Base-by-base conservation (phyloP, 2,113 vertebrate species). In the Ornithorhynchus anatinus region DNA sequence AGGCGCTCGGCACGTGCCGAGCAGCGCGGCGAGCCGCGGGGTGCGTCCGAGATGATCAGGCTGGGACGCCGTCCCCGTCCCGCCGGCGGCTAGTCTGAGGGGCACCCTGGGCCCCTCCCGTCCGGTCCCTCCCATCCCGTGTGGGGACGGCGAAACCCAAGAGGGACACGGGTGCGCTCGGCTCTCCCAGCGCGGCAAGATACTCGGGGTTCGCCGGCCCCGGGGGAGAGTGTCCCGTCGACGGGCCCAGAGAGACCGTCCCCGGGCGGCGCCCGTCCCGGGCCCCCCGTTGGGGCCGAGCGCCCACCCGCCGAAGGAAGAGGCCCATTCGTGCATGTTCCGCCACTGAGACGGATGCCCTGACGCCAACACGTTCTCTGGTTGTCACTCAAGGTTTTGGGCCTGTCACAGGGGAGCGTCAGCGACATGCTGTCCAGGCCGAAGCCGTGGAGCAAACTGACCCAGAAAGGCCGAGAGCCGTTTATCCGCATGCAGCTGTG, bases 401-500 rank as follows among this genome's bases (percentile, higher is more conserved):
- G 96, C 69, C 92, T 97, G 56, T 97, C 96, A 77, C 96, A 97
- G 91, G 96, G 96, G 85, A 97, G 96, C 17, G 96, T 96, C 93
- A 96, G 94, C 31, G 97, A 98, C 91, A 94, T 96, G 92, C 92
- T 97, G 74, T 96, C 96, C 79, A 94, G 96, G 86, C 96, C 95
- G 68, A 98, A 97, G 92, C 95, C 96, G 10, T 97, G 96, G 97
- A 97, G 96, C 88, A 98, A 97, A 91, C 86, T 96, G 91, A 96
- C 96, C 69, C 96, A 97, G 93, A 96, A 96, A 93, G 96, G 94
- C 91, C 93, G 96, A 40, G 97, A 98, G 89, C 95, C 96, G 75
- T 98, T 96, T 92, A 96, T 97, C 87, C 95, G 96, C 80, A 98
- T 97, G 96, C 97, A 98, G 90, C 94, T 97, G 66, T 99, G 97